These are phyloP conservation scores for Triops cancriformis DNA, from an alignment of 1,140 invertebrate species.

Conservation along the genomic window DNA sequence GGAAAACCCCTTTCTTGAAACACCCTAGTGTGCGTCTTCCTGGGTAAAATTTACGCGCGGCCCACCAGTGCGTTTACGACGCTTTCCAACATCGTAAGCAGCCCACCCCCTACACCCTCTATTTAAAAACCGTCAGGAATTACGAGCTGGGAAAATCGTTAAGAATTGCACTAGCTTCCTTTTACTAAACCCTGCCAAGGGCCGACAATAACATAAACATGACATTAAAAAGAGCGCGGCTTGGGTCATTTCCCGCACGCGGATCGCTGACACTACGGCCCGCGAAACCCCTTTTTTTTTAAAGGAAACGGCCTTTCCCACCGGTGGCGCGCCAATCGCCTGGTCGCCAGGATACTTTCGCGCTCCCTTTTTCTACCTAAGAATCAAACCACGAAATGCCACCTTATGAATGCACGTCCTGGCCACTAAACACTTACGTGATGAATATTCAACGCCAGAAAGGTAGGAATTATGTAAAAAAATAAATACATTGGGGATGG, in stretches of 20 bases:
- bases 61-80: constrained; percentile 2
- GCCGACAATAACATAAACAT: background rate
- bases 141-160: background rate
- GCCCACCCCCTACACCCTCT: background rate
- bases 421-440: too few species aligned
- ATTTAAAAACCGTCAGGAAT: background rate
- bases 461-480: too few species aligned
- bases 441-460: too few species aligned
- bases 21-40: background rate
- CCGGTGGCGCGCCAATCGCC: background rate
- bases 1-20: background rate
- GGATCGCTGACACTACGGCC: background rate
- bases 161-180: background rate
- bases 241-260: background rate
- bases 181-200: background rate
- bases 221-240: background rate
- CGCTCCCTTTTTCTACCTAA: background rate
- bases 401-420: background rate
- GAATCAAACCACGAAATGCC: background rate
- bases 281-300: background rate
- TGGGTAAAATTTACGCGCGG: background rate
- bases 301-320: background rate
- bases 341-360: background rate
- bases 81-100: background rate
- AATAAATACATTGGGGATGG: too few species aligned